phyloP scores from a whole-genome alignment of 2,113 vertebrate species.

The Prolemur simus region DNA sequence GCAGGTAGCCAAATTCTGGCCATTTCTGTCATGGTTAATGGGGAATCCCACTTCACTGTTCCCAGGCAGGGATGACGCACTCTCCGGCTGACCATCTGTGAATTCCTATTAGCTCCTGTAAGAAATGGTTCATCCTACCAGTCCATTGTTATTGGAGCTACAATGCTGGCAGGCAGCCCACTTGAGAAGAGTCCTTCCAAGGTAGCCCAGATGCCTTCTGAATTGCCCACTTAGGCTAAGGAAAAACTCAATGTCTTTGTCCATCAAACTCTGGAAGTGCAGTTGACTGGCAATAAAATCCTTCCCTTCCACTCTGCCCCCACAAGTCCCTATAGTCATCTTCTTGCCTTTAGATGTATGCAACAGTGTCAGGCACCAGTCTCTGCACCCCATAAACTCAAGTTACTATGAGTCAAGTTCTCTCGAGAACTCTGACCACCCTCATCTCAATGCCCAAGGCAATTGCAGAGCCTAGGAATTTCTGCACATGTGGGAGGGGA shows the following conservation, averaged over 20 bases:
- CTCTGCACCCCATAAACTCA: not conserved
- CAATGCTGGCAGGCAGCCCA: not conserved
- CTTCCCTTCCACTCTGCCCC: not conserved
- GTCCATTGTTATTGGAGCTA: not conserved
- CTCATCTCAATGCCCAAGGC: not conserved
- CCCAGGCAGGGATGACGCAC: not conserved
- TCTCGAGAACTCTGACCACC: not conserved
- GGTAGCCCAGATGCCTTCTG: not conserved
- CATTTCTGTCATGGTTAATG: not conserved
- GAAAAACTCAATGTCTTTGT: not conserved
- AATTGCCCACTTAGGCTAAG: not conserved
- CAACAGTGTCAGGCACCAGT: not conserved
- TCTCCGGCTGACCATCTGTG: not conserved
- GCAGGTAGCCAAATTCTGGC: not conserved
- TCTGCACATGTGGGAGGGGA: not conserved
- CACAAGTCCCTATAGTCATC: not conserved
- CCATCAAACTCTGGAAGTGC: not conserved
- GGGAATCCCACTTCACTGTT: not conserved
- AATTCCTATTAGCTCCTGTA: not conserved
- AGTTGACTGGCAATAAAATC: not conserved
- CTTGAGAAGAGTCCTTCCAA: not conserved
- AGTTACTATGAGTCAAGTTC: not conserved
- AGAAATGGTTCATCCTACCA: not conserved
- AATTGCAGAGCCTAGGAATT: not conserved
- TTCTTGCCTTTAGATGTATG: not conserved